phyloP scores from a whole-genome alignment of 2,113 vertebrate species.

The Electrona antarctica region DNA sequence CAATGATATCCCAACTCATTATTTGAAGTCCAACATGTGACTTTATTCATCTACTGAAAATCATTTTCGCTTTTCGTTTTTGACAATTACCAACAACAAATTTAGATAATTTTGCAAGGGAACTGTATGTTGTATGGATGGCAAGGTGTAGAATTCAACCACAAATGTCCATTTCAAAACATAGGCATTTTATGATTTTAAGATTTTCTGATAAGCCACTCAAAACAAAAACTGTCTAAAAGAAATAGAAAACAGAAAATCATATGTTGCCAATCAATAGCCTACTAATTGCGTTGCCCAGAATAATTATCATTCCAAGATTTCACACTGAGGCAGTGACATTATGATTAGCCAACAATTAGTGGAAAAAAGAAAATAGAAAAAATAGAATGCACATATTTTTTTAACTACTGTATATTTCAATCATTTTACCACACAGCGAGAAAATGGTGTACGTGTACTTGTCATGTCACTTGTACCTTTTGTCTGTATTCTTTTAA shows the following conservation, averaged over 20 bases:
- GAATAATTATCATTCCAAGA: too few relatives aligned
- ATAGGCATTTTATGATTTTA: conserved; percentile 31
- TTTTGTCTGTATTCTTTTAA: conserved; percentile 8
- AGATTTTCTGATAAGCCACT: conserved; percentile 38
- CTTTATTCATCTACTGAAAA: conserved; percentile 70
- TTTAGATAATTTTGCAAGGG: conserved; percentile 35
- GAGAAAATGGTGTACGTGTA: not conserved
- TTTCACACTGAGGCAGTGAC: not conserved
- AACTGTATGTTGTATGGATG: conserved; percentile 23
- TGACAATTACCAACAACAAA: conserved; percentile 46
- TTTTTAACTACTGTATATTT: not conserved
- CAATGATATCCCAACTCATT: not conserved
- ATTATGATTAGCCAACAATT: conserved; percentile 27
- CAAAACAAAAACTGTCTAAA: conserved; percentile 1
- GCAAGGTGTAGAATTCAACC: conserved; percentile 21
- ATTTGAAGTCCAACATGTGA: conserved; percentile 53
- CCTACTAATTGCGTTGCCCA: not conserved
- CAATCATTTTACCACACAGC: conserved; percentile 13
- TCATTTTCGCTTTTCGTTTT: conserved; percentile 38
- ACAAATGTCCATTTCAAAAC: conserved; percentile 46
- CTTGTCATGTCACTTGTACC: conserved; percentile 16
- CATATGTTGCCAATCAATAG: conserved; percentile 3
- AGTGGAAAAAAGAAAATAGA: conserved; percentile 2
- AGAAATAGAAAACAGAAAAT: conserved; percentile 29
- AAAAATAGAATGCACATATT: conserved; percentile 25